A percentile compares a stretch with the other conserved stretches of the same genome.
These are phyloP conservation scores for Gymnocheta viridis DNA, from an alignment of 2,888 invertebrate genomes.

Conservation along the genomic window DNA sequence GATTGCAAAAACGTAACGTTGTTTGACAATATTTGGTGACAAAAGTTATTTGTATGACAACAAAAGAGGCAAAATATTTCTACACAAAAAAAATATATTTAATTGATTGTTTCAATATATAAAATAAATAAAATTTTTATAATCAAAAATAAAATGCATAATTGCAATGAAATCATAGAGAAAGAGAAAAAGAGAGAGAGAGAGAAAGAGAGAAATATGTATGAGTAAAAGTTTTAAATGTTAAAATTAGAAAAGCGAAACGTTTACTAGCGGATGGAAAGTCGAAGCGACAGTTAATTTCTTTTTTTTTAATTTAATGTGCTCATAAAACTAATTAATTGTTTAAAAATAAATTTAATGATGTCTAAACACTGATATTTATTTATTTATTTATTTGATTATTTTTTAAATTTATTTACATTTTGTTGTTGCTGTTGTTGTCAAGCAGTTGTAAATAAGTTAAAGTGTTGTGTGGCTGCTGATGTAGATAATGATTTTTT, in stretches of 20 bases:
- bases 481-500: conserved; percentile 21
- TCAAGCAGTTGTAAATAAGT: conserved; percentile 12
- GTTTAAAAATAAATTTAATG: conserved; percentile 34
- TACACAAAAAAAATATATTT: conserved; percentile 16
- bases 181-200: background rate
- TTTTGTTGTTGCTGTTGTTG: conserved; percentile 12
- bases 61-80: background rate
- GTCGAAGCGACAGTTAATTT: background rate
- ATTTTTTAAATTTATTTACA: conserved; percentile 35
- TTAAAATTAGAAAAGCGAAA: no score
- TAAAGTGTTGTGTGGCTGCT: conserved; percentile 45
- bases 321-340: conserved; percentile 31
- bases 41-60: conserved; percentile 63
- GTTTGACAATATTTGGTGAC: conserved; percentile 28
- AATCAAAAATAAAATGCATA: background rate
- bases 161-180: background rate
- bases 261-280: no score
- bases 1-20: background rate
- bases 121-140: no score
- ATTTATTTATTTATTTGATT: conserved; percentile 46
- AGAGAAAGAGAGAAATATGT: no score
- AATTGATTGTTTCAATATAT: background rate
- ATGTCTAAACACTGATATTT: conserved; percentile 2
- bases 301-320: conserved; percentile 1
- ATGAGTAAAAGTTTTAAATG: no score